phyloP scores from a whole-genome alignment of 1,140 invertebrate genomes.

The Steinernema feltiae region DNA sequence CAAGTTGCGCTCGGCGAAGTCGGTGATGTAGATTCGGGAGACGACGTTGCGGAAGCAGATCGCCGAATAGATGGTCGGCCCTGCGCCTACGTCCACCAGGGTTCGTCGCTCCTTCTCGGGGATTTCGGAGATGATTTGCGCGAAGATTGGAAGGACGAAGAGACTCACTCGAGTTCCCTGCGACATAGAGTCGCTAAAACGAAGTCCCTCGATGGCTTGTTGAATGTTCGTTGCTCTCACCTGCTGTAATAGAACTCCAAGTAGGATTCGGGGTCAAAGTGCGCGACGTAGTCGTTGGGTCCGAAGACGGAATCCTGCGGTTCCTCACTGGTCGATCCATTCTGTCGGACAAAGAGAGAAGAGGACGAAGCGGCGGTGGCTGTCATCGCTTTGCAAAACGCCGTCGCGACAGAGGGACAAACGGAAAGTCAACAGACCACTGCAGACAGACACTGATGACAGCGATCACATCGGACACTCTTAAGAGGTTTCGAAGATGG shows the following conservation, averaged over 20 bases:
- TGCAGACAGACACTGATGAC: too few relatives aligned
- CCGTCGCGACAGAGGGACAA: too few relatives aligned
- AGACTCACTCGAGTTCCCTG: constrained; percentile 46
- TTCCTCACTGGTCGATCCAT: too few relatives aligned
- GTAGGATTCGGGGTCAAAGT: constrained; percentile 47
- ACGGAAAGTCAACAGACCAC: too few relatives aligned
- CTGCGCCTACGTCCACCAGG: constrained; percentile 43
- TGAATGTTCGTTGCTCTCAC: neutral
- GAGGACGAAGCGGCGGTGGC: too few relatives aligned
- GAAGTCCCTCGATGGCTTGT: neutral
- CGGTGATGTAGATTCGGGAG: constrained; percentile 39
- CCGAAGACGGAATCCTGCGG: neutral
- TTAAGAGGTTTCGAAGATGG: too few relatives aligned
- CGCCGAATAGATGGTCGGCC: constrained; percentile 49
- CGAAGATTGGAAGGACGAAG: constrained; percentile 49
- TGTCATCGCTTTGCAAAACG: too few relatives aligned
- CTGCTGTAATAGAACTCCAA: constrained; percentile 46
- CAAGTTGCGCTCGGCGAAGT: constrained; percentile 41
- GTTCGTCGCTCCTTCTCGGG: constrained; percentile 30
- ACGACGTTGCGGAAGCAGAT: constrained; percentile 48
- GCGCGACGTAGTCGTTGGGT: constrained; percentile 41
- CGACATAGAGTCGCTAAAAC: constrained; percentile 41
- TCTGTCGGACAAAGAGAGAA: too few relatives aligned
- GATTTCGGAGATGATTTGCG: constrained; percentile 35
- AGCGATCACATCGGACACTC: too few relatives aligned